Conservation (phyloP, 2,113 vertebrate genomes). For the Erythrolamprus reginae region DNA sequence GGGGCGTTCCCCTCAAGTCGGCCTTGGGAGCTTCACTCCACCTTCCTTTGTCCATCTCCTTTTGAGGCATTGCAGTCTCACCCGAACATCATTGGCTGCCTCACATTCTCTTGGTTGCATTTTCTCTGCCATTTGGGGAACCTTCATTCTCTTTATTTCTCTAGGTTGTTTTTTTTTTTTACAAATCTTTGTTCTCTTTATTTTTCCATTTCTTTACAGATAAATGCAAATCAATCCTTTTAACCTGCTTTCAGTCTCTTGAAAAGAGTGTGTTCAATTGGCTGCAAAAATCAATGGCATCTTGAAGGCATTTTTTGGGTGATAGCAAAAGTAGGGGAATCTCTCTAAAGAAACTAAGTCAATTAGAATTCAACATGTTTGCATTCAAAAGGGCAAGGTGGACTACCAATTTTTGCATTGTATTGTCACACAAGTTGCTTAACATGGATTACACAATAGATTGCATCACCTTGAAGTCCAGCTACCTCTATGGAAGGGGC, state of each 20-base stretch:
- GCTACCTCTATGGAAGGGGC: neutral
- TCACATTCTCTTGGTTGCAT: neutral
- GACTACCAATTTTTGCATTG: neutral
- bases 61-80: too few species aligned
- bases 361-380: neutral
- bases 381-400: neutral
- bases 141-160: neutral
- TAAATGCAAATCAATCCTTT: constrained; percentile 11
- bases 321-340: neutral
- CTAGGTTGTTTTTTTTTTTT: neutral
- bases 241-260: neutral
- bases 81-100: too few species aligned
- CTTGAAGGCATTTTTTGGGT: neutral
- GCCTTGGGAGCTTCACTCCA: too few species aligned
- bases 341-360: neutral
- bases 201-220: neutral
- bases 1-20: too few species aligned
- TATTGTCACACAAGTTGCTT: neutral
- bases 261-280: neutral
- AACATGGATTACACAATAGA: neutral
- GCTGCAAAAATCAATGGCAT: neutral
- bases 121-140: neutral
- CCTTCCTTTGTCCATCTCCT: too few species aligned
- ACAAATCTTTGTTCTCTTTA: neutral
- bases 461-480: neutral